Conservation (phyloP, 2,797 vertebrate genomes). For the Dromococcyx pavoninus region DNA sequence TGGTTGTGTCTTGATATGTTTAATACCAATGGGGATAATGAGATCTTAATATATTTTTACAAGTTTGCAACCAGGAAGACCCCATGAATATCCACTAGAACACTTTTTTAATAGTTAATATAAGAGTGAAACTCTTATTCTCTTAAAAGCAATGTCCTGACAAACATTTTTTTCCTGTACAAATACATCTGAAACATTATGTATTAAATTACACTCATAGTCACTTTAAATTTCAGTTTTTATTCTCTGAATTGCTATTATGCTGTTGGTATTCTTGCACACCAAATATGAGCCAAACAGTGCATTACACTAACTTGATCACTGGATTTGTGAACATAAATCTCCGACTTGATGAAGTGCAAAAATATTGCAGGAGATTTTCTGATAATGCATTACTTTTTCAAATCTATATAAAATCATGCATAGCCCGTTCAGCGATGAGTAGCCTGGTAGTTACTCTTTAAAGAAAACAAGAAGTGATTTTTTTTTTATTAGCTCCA, state of each 20-base stretch:
- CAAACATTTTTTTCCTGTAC: slow-evolving; percentile 56
- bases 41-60: slow-evolving; percentile 56
- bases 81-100: slow-evolving; percentile 43
- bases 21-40: slow-evolving; percentile 34
- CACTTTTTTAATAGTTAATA: slow-evolving; percentile 30
- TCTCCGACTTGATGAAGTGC: slow-evolving; percentile 18
- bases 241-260: slow-evolving; percentile 49
- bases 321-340: slow-evolving; percentile 44
- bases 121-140: slow-evolving; percentile 35
- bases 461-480: background rate
- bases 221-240: slow-evolving; percentile 73
- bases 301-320: slow-evolving; percentile 73
- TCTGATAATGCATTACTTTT: background rate
- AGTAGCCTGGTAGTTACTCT: slow-evolving; percentile 16
- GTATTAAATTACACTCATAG: slow-evolving; percentile 55
- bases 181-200: slow-evolving; percentile 10
- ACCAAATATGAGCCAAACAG: slow-evolving; percentile 76
- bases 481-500: slow-evolving; percentile 39
- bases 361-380: background rate
- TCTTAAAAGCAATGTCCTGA: slow-evolving; percentile 19
- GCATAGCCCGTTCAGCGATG: background rate
- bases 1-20: slow-evolving; percentile 24
- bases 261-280: slow-evolving; percentile 71
- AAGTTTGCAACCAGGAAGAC: slow-evolving; percentile 50
- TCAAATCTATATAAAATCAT: background rate